These are phyloP conservation scores for Aldabrachelys gigantea DNA, from an alignment of 2,113 vertebrate species.

Conservation along the genomic window DNA sequence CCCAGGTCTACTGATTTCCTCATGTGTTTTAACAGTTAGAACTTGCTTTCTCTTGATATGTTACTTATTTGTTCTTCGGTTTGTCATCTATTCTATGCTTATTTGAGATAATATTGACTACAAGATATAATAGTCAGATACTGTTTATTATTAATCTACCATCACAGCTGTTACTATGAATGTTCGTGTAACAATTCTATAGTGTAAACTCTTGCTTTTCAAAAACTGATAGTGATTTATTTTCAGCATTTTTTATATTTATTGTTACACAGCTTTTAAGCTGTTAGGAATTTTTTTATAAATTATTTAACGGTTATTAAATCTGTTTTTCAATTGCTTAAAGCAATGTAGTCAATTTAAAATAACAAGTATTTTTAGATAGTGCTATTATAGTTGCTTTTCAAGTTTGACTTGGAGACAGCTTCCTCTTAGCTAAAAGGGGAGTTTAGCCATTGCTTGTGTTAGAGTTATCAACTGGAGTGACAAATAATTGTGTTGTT, in stretches of 20 bases:
- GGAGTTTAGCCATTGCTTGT: neutral
- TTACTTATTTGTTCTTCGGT: neutral
- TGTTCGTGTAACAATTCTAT: neutral
- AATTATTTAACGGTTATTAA: neutral
- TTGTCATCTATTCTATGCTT: neutral
- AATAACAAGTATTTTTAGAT: neutral
- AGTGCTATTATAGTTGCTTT: neutral
- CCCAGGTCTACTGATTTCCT: neutral
- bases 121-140: neutral
- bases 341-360: neutral
- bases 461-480: neutral
- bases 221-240: neutral
- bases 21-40: neutral
- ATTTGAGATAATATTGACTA: neutral
- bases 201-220: neutral
- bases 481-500: too few species aligned
- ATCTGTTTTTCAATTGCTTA: neutral
- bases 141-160: neutral
- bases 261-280: neutral
- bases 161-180: neutral
- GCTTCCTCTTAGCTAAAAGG: neutral
- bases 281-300: neutral
- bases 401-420: neutral
- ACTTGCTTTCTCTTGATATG: neutral
- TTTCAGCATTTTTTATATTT: neutral